phyloP scores from a whole-genome alignment of 2,888 invertebrate species.

The Caradrina kadenii region DNA sequence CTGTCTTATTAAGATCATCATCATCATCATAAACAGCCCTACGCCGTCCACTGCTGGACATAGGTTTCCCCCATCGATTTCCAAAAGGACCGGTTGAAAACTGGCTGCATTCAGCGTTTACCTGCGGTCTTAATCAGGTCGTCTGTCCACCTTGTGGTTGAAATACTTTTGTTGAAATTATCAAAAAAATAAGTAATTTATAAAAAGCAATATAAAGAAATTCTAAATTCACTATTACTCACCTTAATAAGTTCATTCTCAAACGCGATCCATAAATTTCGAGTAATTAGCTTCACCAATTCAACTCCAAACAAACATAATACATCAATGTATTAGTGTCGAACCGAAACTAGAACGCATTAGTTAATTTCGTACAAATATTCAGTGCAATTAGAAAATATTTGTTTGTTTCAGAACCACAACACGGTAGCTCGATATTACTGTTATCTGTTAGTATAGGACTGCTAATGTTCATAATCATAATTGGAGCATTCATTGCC shows the following conservation, averaged over 20 bases:
- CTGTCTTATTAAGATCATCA: too few species aligned
- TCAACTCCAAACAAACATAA: constrained; percentile 48
- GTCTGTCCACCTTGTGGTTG: too few species aligned
- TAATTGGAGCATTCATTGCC: constrained; percentile 69
- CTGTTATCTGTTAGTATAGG: constrained; percentile 76
- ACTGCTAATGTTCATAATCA: constrained; percentile 68
- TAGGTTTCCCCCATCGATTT: too few species aligned
- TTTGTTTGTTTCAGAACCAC: constrained; percentile 69
- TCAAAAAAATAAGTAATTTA: background rate
- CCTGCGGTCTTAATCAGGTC: too few species aligned
- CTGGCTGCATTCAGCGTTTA: too few species aligned
- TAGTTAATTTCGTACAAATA: constrained; percentile 48
- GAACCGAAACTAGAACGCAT: constrained; percentile 47
- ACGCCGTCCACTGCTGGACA: too few species aligned
- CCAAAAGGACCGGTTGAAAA: too few species aligned
- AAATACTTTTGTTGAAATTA: too few species aligned
- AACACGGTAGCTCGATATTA: constrained; percentile 59
- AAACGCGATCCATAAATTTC: constrained; percentile 36
- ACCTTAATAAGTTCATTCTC: constrained; percentile 19
- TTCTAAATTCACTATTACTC: background rate
- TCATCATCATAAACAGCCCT: too few species aligned
- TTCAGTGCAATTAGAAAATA: constrained; percentile 41
- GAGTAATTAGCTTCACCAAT: constrained; percentile 28
- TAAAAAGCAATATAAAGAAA: background rate
- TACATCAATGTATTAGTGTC: constrained; percentile 49